These are phyloP conservation scores for Plutomurus gul DNA, from an alignment of 1,140 invertebrate species.

Conservation along the genomic window DNA sequence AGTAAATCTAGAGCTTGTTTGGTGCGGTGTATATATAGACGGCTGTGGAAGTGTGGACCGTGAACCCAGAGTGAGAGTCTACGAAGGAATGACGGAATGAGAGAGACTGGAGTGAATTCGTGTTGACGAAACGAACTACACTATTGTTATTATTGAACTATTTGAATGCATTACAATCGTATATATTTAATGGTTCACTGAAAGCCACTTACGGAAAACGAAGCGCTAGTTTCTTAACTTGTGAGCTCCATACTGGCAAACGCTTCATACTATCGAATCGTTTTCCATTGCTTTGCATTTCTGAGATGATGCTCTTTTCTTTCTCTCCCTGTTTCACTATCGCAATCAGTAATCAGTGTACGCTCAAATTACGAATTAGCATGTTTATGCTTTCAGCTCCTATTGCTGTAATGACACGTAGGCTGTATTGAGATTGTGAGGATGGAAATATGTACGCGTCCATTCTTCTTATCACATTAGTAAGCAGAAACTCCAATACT, in stretches of 20 bases:
- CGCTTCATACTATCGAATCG: too few species aligned
- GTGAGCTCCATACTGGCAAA: too few species aligned
- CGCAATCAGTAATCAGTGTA: background rate
- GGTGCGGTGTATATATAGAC: background rate
- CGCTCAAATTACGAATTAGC: background rate
- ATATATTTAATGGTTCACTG: too few species aligned
- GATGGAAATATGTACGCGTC: background rate
- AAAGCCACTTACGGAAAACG: too few species aligned
- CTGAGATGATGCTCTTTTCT: background rate
- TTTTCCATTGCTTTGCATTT: too few species aligned
- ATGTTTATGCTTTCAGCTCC: background rate
- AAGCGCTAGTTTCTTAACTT: too few species aligned
- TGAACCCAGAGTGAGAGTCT: background rate
- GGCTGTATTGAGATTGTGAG: background rate
- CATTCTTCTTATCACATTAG: background rate
- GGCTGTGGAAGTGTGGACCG: background rate
- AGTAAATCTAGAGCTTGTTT: background rate
- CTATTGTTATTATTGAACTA: conserved; percentile 3
- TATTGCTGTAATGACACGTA: too few species aligned
- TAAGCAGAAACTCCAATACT: too few species aligned
- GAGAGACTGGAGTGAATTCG: background rate
- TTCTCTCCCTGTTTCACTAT: background rate
- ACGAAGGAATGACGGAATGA: conserved; percentile 10
- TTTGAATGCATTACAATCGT: too few species aligned
- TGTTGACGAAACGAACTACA: background rate